Percentiles rank a stretch among this genome's conserved stretches.
Evolutionary conservation across 2,797 vertebrate species (phyloP).

Genomic region (Silurus lanzhouensis): DNA sequence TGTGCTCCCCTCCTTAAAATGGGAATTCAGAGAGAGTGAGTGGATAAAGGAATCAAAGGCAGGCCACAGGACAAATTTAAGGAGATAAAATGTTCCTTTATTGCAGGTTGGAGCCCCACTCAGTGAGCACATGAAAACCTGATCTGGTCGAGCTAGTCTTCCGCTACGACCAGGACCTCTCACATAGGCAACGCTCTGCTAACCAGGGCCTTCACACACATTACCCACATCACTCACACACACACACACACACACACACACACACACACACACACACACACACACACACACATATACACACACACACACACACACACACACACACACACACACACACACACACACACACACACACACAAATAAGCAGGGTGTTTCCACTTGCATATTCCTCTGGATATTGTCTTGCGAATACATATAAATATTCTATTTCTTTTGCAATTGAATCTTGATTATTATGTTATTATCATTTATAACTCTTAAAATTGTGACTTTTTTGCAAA

Average conservation of each 20-base stretch:
- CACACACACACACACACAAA: neutral
- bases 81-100: slow-evolving; percentile 97
- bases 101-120: slow-evolving; percentile 87
- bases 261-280: neutral
- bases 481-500: neutral
- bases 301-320: slow-evolving; percentile 37
- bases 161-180: slow-evolving; percentile 73
- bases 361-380: neutral
- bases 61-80: slow-evolving; percentile 88
- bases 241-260: slow-evolving; percentile 42
- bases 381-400: neutral
- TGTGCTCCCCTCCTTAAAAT: slow-evolving; percentile 72
- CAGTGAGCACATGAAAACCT: slow-evolving; percentile 87
- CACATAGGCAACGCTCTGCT: slow-evolving; percentile 49
- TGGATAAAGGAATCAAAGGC: slow-evolving; percentile 86
- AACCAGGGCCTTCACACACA: slow-evolving; percentile 47
- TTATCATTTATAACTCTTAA: neutral
- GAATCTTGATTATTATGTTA: neutral
- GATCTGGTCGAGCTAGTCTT: slow-evolving; percentile 84
- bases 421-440: neutral
- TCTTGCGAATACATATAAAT: neutral
- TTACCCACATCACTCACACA: slow-evolving; percentile 39
- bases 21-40: slow-evolving; percentile 77
- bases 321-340: neutral
- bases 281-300: slow-evolving; percentile 33